Conservation (phyloP, 2,888 invertebrate species). For the Diaperis boleti region DNA sequence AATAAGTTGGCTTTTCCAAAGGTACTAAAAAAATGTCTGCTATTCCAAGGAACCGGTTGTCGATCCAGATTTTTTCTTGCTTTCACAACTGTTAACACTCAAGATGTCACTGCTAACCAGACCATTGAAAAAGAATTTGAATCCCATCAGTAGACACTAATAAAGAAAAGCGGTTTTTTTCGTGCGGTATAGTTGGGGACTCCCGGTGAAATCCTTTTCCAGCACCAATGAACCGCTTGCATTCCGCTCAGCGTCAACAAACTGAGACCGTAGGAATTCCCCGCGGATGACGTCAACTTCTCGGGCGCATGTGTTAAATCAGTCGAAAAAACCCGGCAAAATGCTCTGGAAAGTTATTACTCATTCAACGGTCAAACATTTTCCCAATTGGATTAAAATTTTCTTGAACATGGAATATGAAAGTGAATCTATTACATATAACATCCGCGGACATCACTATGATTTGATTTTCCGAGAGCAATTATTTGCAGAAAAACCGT, state of each 20-base stretch:
- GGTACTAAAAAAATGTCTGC: too few relatives aligned
- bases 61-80: too few relatives aligned
- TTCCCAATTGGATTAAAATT: conserved; percentile 45
- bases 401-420: conserved; percentile 40
- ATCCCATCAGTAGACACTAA: too few relatives aligned
- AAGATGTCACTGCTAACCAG: too few relatives aligned
- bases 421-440: conserved; percentile 24
- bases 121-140: too few relatives aligned
- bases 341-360: conserved; percentile 52
- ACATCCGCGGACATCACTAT: conserved; percentile 29
- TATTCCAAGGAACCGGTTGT: too few relatives aligned
- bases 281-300: conserved; percentile 40
- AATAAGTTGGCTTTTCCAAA: too few relatives aligned
- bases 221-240: not conserved
- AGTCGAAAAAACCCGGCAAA: conserved; percentile 45
- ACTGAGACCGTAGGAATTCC: conserved; percentile 35
- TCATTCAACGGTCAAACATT: conserved; percentile 47
- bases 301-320: conserved; percentile 38
- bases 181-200: too few relatives aligned
- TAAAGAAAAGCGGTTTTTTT: too few relatives aligned
- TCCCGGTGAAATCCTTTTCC: conserved; percentile 35
- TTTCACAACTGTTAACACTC: too few relatives aligned
- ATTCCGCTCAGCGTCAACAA: conserved; percentile 13
- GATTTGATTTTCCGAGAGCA: conserved; percentile 16
- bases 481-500: conserved; percentile 13